phyloP scores from a whole-genome alignment of 1,140 invertebrate species.

The Drosophila nebulosa region DNA sequence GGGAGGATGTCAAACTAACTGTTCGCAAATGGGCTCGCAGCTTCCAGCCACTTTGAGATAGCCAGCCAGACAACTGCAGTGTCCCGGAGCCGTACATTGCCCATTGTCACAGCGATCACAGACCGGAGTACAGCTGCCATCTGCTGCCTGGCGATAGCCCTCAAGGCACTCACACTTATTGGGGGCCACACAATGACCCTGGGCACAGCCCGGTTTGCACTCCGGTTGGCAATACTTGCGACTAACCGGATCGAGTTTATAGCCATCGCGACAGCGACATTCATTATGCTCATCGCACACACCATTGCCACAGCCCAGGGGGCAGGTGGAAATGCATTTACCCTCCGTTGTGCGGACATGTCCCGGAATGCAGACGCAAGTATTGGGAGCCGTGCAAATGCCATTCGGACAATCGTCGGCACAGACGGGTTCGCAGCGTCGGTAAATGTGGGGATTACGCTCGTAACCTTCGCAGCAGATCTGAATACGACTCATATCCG shows the following conservation, averaged over 20 bases:
- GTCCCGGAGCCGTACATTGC: slow-evolving; percentile 82
- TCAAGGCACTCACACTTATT: slow-evolving; percentile 82
- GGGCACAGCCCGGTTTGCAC: slow-evolving; percentile 83
- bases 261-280: slow-evolving; percentile 86
- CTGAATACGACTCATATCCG: slow-evolving; percentile 83
- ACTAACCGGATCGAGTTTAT: slow-evolving; percentile 82
- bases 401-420: slow-evolving; percentile 83
- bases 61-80: slow-evolving; percentile 82
- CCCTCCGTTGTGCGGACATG: slow-evolving; percentile 81
- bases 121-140: slow-evolving; percentile 80
- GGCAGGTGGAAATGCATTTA: slow-evolving; percentile 79
- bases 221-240: slow-evolving; percentile 83
- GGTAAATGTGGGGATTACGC: slow-evolving; percentile 83
- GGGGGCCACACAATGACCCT: slow-evolving; percentile 83
- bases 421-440: slow-evolving; percentile 83
- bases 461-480: slow-evolving; percentile 85
- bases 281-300: slow-evolving; percentile 81
- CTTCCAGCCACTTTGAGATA: slow-evolving; percentile 80
- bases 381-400: slow-evolving; percentile 83
- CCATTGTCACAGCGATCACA: slow-evolving; percentile 82
- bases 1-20: slow-evolving; percentile 66
- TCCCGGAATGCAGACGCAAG: slow-evolving; percentile 83
- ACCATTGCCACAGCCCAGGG: slow-evolving; percentile 81
- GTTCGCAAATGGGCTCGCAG: slow-evolving; percentile 82
- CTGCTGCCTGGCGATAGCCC: slow-evolving; percentile 75